Evolutionary conservation across 2,113 vertebrate species (phyloP).

Genomic region (Tenrec ecaudatus): DNA sequence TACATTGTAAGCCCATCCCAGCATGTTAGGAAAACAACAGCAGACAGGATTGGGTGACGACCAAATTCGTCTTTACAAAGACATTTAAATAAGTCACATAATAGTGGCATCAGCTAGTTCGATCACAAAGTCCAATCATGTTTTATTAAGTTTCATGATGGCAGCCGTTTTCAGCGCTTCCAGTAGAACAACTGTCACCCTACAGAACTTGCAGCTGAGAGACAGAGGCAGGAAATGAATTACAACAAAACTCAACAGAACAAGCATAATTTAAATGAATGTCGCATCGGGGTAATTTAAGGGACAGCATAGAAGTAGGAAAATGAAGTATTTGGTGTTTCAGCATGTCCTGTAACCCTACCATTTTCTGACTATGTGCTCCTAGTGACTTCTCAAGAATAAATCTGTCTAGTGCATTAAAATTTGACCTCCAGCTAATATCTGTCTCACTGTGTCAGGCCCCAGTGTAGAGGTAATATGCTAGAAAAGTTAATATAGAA

Average conservation of each 20-base stretch:
- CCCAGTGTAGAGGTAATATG: neutral
- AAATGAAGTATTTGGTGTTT: neutral
- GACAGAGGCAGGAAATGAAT: constrained; percentile 53
- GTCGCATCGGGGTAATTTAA: neutral
- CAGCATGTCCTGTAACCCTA: neutral
- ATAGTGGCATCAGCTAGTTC: constrained; percentile 24
- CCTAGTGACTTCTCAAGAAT: constrained; percentile 25
- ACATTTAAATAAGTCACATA: constrained; percentile 30
- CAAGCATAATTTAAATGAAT: constrained; percentile 19
- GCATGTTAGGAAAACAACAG: constrained; percentile 22
- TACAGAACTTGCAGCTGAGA: constrained; percentile 8
- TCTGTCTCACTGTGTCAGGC: neutral
- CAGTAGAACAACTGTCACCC: constrained; percentile 44
- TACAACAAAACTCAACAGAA: neutral
- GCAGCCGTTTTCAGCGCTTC: constrained; percentile 27
- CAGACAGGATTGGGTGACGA: constrained; percentile 38
- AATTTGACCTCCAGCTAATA: constrained; percentile 28
- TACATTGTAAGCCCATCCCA: neutral
- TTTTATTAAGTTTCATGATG: constrained; percentile 59
- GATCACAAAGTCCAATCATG: constrained; percentile 52
- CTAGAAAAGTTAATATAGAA: constrained; percentile 13
- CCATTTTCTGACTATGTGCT: constrained; percentile 47
- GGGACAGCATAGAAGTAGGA: neutral
- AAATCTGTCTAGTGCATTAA: constrained; percentile 6
- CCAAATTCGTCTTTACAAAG: constrained; percentile 30